A percentile compares a stretch with the other conserved stretches of the same genome.
Evolutionary conservation across 2,888 invertebrate species (phyloP).

Genomic region (Atethmia centrago): DNA sequence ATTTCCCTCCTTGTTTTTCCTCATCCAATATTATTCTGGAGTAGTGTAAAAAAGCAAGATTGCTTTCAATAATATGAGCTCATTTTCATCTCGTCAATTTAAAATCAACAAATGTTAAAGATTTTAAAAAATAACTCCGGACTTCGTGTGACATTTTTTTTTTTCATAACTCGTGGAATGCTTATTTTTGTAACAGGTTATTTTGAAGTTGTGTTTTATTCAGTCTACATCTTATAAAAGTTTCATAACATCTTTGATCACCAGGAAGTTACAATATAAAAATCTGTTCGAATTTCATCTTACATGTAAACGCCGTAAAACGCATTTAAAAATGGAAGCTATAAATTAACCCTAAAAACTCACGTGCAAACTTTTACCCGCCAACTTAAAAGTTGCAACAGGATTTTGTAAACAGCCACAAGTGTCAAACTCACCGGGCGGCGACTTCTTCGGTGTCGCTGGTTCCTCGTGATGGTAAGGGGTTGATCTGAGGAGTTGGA

Average conservation of each 20-base stretch:
- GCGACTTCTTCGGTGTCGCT: constrained; percentile 80
- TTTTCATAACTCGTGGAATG: constrained; percentile 41
- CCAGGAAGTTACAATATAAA: constrained; percentile 11
- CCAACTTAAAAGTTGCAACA: constrained; percentile 65
- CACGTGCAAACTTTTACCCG: constrained; percentile 72
- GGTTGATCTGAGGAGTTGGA: constrained; percentile 76
- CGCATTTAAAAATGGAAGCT: constrained; percentile 21
- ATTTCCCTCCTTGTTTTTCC: neutral
- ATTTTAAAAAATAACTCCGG: constrained; percentile 8
- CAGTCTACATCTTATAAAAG: constrained; percentile 53
- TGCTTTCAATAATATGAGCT: neutral
- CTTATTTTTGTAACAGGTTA: constrained; percentile 45
- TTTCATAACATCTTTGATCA: constrained; percentile 49
- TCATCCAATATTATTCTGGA: neutral
- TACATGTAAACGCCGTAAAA: constrained; percentile 14
- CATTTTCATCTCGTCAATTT: constrained; percentile 2
- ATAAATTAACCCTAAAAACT: constrained; percentile 26
- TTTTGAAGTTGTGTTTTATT: constrained; percentile 51
- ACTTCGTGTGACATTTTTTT: constrained; percentile 33
- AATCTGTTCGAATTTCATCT: constrained; percentile 19
- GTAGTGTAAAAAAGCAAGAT: neutral
- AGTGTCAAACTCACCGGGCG: constrained; percentile 77
- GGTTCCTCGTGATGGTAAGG: constrained; percentile 74
- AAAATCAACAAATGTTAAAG: constrained; percentile 16
- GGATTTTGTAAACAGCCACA: constrained; percentile 51